Base-by-base conservation (phyloP, 2,113 vertebrate species). In the Noctilio leporinus region DNA sequence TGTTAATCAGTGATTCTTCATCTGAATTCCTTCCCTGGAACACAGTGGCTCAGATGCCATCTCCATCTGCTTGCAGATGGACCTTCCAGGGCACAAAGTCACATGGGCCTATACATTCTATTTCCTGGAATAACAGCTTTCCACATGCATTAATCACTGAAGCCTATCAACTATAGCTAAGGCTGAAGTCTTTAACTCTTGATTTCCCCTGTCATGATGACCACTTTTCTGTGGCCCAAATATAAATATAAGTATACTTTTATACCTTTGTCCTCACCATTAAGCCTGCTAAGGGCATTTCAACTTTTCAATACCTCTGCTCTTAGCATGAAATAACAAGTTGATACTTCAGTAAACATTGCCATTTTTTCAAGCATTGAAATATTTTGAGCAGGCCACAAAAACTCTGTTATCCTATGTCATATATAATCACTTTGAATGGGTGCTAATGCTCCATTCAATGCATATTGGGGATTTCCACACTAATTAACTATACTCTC, bases 391-490 rank as follows among this genome's bases (percentile, higher is more conserved):
- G 64, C 3, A 92, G 62, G 70, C 20, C 81, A 96, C 81, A 90
- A 88, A 95, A 72, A 47, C 28, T 70, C 80, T 84, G 75, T 93
- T 94, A 30, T 91, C 55, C 78, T 72, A 20, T 55, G 72, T 88
- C 73, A 38, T 70, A 94, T 87, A 33, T 92, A 88, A 91, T 62
- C n/a, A 82, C 95, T 84, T 89, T 75, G 53, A 95, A 87, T 77
- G 45, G 22, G 69, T 28, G 7, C 47, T 77, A 65, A 51, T 30
- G 38, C 7, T 96, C 96, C 94, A 93, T 70, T 96, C 89, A 85
- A 95, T 91, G 83, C 86, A 57, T 88, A 19, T 19, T 88, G 72
- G 43, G 49, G 33, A 89, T 95, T 97, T 95, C 64, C 96, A 91
- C 53, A 87, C 15, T 26, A 40, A 78, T 47, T 67, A 45, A 49